Evolutionary conservation across 1,140 invertebrate species (phyloP), one percentile per base, ranked within the genome.

Genomic region (Zeugodacus cucurbitae): DNA sequence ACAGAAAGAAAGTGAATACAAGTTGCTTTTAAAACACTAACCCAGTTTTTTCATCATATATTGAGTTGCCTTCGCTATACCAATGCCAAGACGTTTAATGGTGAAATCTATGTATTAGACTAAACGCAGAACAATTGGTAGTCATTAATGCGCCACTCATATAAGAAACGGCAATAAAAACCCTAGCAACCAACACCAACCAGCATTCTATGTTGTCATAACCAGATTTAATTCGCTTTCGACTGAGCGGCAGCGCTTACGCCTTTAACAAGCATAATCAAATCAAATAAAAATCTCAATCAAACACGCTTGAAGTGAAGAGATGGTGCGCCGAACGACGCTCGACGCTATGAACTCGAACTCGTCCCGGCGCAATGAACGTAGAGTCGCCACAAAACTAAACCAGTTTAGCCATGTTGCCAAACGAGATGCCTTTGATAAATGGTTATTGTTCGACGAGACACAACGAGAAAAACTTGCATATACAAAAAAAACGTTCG

Each of bases 221-320:
- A 82, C 74, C 44, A 82, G 74, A 48, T 29, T 48, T 29, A 44
- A 44, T 48, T 82, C 44, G 74, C 74, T 82, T 82, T 82, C 74
- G 41, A 82, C 74, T 29, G n/a, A 54, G 41, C 34, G 37, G 34
- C 20, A 41, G 34, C 29, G 20, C 4, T 10, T 6, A 44, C 48
- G 41, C 26, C 22, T 29, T 82, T 34, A 82, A 48, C 74, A 48
- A 82, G 11, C 44, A 48, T n/a, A 82, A 82, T 82, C 34, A 82
- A 54, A 82, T 44, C 74, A 37, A 82, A 82, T 82, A 82, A 48
- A 37, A 78, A 8, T 78, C 17, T 1, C 20, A 82, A 82, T 48
- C 22, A 41, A 48, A 26, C 11, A 48, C 4, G 11, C 7, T 48
- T 48, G 26, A 41, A 41, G 37, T 54, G 26, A 82, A 82, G 20